Evolutionary conservation across 2,888 invertebrate genomes (phyloP).

Genomic region (Noctua janthe): DNA sequence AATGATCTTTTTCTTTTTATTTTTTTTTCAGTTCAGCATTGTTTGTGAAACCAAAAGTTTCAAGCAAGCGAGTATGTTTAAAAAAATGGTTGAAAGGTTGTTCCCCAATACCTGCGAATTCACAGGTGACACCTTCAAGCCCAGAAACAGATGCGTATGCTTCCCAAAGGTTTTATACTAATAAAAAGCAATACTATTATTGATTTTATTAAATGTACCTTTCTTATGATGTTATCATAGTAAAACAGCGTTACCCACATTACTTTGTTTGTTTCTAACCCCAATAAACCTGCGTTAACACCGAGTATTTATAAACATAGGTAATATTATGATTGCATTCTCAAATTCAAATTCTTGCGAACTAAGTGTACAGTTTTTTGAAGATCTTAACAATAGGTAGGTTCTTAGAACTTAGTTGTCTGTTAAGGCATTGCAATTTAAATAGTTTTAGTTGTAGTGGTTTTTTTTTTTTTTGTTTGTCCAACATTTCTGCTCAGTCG

Average conservation of each 20-base stretch:
- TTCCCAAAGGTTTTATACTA: constrained; percentile 61
- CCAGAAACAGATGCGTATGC: constrained; percentile 73
- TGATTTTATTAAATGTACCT: background rate
- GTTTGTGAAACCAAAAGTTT: constrained; percentile 95
- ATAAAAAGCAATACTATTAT: background rate
- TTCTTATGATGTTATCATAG: background rate
- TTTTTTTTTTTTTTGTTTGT: no score
- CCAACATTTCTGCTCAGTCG: no score
- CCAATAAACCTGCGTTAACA: no score
- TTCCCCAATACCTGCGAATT: constrained; percentile 77
- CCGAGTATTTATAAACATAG: no score
- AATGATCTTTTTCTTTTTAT: background rate
- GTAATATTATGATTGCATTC: no score
- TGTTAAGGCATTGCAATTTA: no score
- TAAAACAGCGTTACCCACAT: background rate
- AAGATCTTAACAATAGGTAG: no score
- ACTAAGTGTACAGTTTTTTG: no score
- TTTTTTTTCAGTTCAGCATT: constrained; percentile 91
- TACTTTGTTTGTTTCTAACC: background rate
- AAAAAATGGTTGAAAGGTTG: constrained; percentile 72
- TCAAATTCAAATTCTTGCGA: no score
- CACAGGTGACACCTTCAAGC: constrained; percentile 72
- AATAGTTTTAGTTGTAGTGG: no score
- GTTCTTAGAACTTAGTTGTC: no score
- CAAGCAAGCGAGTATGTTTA: constrained; percentile 91